These are phyloP conservation scores for Tetranychus cinnabarinus DNA, from an alignment of 1,140 invertebrate genomes.

Conservation along the genomic window DNA sequence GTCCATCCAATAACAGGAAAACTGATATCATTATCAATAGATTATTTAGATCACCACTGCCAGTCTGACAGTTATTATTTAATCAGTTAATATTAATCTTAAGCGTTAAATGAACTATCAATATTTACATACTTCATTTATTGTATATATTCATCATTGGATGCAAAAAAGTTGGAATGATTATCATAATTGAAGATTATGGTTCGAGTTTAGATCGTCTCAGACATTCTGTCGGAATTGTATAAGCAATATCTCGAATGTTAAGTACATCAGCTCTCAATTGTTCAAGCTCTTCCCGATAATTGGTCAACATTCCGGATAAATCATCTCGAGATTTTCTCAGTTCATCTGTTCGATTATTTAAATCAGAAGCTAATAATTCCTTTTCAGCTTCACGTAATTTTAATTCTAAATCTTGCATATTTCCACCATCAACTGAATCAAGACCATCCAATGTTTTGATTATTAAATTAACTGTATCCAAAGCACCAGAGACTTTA, in stretches of 20 bases:
- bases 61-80: too few species aligned
- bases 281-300: constrained; percentile 47
- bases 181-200: constrained; percentile 9
- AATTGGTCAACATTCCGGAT: constrained; percentile 50
- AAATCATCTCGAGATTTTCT: constrained; percentile 42
- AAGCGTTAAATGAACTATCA: too few species aligned
- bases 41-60: too few species aligned
- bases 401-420: constrained; percentile 45
- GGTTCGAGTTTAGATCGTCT: constrained; percentile 30
- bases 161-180: neutral
- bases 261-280: constrained; percentile 57
- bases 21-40: too few species aligned
- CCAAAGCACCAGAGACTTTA: constrained; percentile 50
- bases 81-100: too few species aligned
- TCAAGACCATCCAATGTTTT: constrained; percentile 31
- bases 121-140: too few species aligned
- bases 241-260: constrained; percentile 52
- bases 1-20: too few species aligned
- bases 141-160: too few species aligned
- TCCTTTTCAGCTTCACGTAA: constrained; percentile 44
- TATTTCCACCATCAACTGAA: constrained; percentile 31
- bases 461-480: constrained; percentile 49
- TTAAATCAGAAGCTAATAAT: constrained; percentile 44
- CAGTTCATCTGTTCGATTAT: constrained; percentile 42
- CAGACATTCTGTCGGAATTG: constrained; percentile 60